These are phyloP conservation scores for Gymnobelideus leadbeateri DNA, from an alignment of 2,113 vertebrate species.

Conservation along the genomic window DNA sequence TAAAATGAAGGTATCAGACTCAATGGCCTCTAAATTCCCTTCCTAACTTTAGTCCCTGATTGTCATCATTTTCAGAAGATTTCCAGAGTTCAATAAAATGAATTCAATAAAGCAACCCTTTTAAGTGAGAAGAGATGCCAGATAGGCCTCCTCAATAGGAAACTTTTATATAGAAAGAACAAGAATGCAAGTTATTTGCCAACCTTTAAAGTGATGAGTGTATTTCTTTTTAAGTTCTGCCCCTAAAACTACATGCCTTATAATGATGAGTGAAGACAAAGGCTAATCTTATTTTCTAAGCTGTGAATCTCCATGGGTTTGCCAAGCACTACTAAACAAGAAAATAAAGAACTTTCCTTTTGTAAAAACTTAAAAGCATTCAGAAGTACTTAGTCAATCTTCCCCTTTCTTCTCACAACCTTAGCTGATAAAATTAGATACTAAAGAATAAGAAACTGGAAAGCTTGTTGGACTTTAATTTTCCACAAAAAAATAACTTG, in stretches of 20 bases:
- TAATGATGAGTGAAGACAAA: fast-evolving
- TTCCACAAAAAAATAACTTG: background rate
- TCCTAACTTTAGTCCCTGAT: background rate
- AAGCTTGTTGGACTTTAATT: fast-evolving
- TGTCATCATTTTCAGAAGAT: background rate
- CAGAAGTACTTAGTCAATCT: fast-evolving
- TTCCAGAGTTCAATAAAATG: fast-evolving
- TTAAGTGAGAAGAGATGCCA: fast-evolving
- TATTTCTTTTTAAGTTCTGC: background rate
- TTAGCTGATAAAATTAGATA: too few relatives aligned
- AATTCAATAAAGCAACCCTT: fast-evolving
- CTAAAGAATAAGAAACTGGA: background rate
- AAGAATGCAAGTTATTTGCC: background rate
- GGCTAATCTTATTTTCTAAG: fast-evolving
- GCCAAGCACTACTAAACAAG: fast-evolving
- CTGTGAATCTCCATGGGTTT: fast-evolving
- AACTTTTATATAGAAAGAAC: background rate
- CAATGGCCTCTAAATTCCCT: background rate
- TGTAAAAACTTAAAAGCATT: fast-evolving
- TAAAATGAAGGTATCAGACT: background rate
- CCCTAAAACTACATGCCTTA: fast-evolving
- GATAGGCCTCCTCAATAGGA: fast-evolving
- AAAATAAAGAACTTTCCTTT: fast-evolving
- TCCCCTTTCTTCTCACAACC: too few relatives aligned
- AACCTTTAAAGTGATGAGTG: fast-evolving